These are phyloP conservation scores for Drosophila robusta DNA, from an alignment of 2,888 invertebrate species.

Conservation along the genomic window DNA sequence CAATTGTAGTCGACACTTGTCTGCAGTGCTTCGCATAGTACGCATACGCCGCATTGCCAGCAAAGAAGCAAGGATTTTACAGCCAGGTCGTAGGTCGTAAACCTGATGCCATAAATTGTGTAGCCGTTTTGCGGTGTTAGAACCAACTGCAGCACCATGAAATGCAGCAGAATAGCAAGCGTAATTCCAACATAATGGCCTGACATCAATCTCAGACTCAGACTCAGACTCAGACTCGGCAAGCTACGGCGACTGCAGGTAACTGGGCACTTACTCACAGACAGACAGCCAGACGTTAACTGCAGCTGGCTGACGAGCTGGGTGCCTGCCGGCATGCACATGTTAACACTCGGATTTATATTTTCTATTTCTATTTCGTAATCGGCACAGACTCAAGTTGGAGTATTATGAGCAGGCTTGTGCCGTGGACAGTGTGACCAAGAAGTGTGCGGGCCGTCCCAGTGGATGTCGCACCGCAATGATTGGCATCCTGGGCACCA, in stretches of 20 bases:
- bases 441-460: constrained; percentile 94
- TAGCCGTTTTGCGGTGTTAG: constrained; percentile 48
- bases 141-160: constrained; percentile 63
- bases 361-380: not conserved
- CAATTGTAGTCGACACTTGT: constrained; percentile 31
- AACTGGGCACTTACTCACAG: constrained; percentile 53
- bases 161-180: constrained; percentile 67
- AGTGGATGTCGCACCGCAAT: constrained; percentile 94
- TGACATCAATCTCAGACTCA: constrained; percentile 71
- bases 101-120: constrained; percentile 66
- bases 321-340: constrained; percentile 8
- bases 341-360: constrained; percentile 25
- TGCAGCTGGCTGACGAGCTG: constrained; percentile 49
- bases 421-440: constrained; percentile 95
- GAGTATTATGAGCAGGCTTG: constrained; percentile 96
- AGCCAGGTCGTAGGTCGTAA: constrained; percentile 33
- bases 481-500: constrained; percentile 95
- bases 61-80: constrained; percentile 28
- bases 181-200: constrained; percentile 71
- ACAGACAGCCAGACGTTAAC: constrained; percentile 16
- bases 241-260: constrained; percentile 53
- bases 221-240: constrained; percentile 46
- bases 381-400: constrained; percentile 88
- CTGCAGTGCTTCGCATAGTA: constrained; percentile 36
- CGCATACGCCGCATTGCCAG: constrained; percentile 44